These are phyloP conservation scores for Eptatretus burgeri DNA, from an alignment of 2,113 vertebrate genomes.

Conservation along the genomic window DNA sequence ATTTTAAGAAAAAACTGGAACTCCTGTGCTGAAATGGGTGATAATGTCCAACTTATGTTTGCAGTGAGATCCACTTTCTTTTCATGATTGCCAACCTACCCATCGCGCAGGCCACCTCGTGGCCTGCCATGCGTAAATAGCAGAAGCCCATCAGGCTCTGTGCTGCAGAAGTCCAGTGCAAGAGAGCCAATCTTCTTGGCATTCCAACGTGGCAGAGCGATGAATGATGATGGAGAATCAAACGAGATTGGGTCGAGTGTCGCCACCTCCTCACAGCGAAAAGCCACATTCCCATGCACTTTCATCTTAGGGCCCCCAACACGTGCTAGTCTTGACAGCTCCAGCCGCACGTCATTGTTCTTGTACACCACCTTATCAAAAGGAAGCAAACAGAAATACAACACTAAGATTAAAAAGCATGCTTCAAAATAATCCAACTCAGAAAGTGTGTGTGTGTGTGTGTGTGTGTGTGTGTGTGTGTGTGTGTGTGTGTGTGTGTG, in stretches of 20 bases:
- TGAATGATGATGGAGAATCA: not conserved
- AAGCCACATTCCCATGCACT: slow-evolving; percentile 1
- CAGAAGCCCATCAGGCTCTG: slow-evolving; percentile 22
- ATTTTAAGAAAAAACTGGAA: too few relatives aligned
- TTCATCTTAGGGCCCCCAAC: not conserved
- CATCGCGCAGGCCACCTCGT: slow-evolving; percentile 15
- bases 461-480: too few relatives aligned
- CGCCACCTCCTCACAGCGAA: slow-evolving; percentile 4
- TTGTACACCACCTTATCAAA: slow-evolving; percentile 1
- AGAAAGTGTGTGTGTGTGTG: too few relatives aligned
- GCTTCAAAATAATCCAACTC: too few relatives aligned
- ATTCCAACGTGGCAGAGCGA: slow-evolving; percentile 1
- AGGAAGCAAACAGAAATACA: too few relatives aligned
- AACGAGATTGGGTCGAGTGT: slow-evolving; percentile 6
- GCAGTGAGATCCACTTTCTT: too few relatives aligned
- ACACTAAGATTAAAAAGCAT: too few relatives aligned
- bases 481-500: too few relatives aligned
- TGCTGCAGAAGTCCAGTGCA: slow-evolving; percentile 2
- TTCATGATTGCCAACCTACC: too few relatives aligned
- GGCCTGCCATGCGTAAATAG: slow-evolving; percentile 43
- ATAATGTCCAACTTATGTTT: too few relatives aligned
- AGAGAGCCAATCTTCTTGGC: slow-evolving; percentile 5
- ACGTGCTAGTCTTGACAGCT: slow-evolving; percentile 1
- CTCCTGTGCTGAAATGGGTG: too few relatives aligned
- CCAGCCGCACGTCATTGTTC: slow-evolving; percentile 3